These are phyloP conservation scores for Cerastoderma edule DNA, from an alignment of 2,888 invertebrate genomes.

Conservation along the genomic window DNA sequence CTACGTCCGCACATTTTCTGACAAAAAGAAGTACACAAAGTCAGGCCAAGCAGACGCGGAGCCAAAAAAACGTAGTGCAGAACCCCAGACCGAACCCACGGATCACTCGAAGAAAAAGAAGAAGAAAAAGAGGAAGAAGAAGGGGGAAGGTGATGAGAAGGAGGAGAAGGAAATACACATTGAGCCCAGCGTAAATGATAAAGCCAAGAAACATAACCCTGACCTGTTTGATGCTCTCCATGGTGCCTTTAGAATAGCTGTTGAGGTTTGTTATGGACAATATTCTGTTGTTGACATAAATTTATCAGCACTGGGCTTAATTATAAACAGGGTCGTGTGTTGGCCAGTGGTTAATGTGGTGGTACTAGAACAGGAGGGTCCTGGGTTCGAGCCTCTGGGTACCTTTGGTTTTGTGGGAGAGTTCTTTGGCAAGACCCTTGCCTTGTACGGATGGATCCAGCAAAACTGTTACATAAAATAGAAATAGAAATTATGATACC, in stretches of 20 bases:
- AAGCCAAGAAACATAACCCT: constrained; percentile 51
- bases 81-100: constrained; percentile 18
- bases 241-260: constrained; percentile 47
- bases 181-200: constrained; percentile 30
- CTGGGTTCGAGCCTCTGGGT: too few species aligned
- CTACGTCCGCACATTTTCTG: constrained; percentile 44
- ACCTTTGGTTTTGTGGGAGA: too few species aligned
- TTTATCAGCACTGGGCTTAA: too few species aligned
- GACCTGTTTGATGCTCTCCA: constrained; percentile 49
- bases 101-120: constrained; percentile 42
- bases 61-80: constrained; percentile 18
- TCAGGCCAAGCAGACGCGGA: constrained; percentile 9
- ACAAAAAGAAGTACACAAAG: constrained; percentile 23
- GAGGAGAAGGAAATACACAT: constrained; percentile 19
- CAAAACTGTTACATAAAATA: too few species aligned
- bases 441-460: too few species aligned
- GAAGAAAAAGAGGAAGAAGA: constrained; percentile 57
- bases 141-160: constrained; percentile 19
- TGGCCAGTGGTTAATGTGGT: too few species aligned
- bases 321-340: too few species aligned
- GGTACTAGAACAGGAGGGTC: too few species aligned
- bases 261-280: too few species aligned
- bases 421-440: too few species aligned
- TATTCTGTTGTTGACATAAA: too few species aligned
- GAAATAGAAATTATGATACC: too few species aligned